phyloP scores from a whole-genome alignment of 2,888 invertebrate species.

The Zootermopsis nevadensis region DNA sequence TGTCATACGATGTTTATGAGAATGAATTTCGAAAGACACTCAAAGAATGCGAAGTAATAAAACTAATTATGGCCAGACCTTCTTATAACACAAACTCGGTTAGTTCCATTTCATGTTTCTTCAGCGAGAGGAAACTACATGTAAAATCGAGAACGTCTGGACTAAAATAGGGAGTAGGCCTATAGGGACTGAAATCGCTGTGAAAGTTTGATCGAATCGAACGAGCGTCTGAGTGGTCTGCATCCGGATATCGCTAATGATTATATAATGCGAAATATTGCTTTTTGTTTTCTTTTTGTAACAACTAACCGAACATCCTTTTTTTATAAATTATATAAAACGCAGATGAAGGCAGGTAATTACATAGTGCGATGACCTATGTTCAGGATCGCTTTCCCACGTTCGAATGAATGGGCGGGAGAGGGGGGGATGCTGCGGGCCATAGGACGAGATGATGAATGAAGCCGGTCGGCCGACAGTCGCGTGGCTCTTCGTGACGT shows the following conservation, averaged over 20 bases:
- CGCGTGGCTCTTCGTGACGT: slow-evolving; percentile 31
- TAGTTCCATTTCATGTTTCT: too few species aligned
- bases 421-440: slow-evolving; percentile 51
- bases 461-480: slow-evolving; percentile 58
- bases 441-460: slow-evolving; percentile 59
- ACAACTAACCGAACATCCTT: slow-evolving; percentile 28
- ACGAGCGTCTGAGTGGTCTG: not conserved
- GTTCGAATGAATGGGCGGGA: slow-evolving; percentile 44
- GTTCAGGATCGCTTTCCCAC: slow-evolving; percentile 50
- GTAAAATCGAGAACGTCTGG: too few species aligned
- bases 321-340: slow-evolving; percentile 34
- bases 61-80: too few species aligned
- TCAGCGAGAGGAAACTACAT: too few species aligned
- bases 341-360: slow-evolving; percentile 33
- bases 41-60: too few species aligned
- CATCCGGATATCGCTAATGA: slow-evolving; percentile 24
- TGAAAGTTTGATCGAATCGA: too few species aligned
- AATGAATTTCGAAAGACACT: too few species aligned
- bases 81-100: too few species aligned
- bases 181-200: too few species aligned
- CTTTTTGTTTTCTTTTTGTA: not conserved
- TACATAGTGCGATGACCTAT: slow-evolving; percentile 44
- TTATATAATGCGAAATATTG: slow-evolving; percentile 20
- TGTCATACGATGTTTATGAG: too few species aligned
- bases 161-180: too few species aligned